Base-by-base conservation (phyloP, 1,140 invertebrate genomes). In the Bombus affinis region DNA sequence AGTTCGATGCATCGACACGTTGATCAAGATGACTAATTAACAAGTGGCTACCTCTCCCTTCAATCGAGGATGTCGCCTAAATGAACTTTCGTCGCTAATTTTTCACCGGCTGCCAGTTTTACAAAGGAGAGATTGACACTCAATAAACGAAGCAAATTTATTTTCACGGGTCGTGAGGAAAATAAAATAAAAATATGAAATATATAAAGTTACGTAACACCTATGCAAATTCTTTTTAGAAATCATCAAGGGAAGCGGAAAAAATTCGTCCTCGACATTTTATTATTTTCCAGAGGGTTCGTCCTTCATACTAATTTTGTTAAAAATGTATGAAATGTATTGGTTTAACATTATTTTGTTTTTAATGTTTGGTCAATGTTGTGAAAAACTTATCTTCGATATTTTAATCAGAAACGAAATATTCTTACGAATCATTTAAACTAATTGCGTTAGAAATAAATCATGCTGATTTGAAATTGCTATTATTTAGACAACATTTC, bases 21-120 rank as follows among this genome's bases (percentile, higher is more conserved):
- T 83, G 81, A 83, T 83, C 74, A 13, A 70, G 37, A 22, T 83
- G 47, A 83, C 32, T 71, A 68, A 83, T 83, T 83, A 75, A 83
- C 47, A n/a, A 66, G n/a, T n/a, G 42, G 13, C 39, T 35, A 28
- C 13, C 53, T 68, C 53, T 42, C 8, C 28, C 9, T 62, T 62
- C 13, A n/a, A 35, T 59, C 39, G 25, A 22, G 18, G 25, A 22
- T 8, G 4, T 10, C 2, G 42, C 35, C 4, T 39, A 32, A 77
- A 66, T 25, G 10, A 83, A 32, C 72, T 32, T 37, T n/a, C 65
- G 25, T n/a, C n/a, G 22, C 12, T 74, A 59, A 71, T 57, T 81
- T 73, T 81, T 73, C 22, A 73, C 1, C 47, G 35, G 44, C 12
- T 25, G 44, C 3, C 32, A 62, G 15, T 22, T 72, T n/a, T 35